Conservation (phyloP, 1,140 invertebrate species). For the Pseudoatta argentina region DNA sequence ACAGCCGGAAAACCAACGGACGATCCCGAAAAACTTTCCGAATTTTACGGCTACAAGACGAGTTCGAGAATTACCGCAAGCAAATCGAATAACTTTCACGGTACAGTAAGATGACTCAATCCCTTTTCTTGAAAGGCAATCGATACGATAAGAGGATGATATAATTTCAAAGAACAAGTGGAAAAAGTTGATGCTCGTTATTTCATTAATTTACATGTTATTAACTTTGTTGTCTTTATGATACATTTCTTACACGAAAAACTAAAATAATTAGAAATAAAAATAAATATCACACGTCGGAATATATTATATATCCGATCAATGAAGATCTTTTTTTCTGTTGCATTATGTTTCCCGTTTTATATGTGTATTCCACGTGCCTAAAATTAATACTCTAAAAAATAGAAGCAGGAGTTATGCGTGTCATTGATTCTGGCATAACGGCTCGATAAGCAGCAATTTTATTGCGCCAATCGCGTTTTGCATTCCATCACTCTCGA, state of each 20-base stretch:
- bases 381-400: not conserved
- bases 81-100: constrained; percentile 70
- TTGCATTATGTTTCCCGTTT: not conserved
- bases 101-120: constrained; percentile 42
- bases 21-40: constrained; percentile 59
- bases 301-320: not conserved
- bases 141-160: constrained; percentile 39
- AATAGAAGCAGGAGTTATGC: not conserved
- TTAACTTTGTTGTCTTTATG: not conserved
- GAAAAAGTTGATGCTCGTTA: constrained; percentile 8
- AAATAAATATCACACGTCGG: not conserved
- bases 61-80: constrained; percentile 72
- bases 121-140: constrained; percentile 12
- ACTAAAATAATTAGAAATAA: not conserved
- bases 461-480: constrained; percentile 30
- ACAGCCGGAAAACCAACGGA: constrained; percentile 44
- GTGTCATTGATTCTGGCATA: not conserved
- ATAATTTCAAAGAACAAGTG: not conserved
- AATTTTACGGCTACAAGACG: constrained; percentile 67
- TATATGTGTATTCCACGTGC: not conserved
- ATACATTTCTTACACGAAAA: not conserved
- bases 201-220: not conserved
- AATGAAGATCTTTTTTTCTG: not conserved
- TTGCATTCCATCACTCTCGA: not conserved
- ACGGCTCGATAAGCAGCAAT: not conserved